Conservation (phyloP, 2,888 invertebrate genomes). For the Thymelicus lineola region DNA sequence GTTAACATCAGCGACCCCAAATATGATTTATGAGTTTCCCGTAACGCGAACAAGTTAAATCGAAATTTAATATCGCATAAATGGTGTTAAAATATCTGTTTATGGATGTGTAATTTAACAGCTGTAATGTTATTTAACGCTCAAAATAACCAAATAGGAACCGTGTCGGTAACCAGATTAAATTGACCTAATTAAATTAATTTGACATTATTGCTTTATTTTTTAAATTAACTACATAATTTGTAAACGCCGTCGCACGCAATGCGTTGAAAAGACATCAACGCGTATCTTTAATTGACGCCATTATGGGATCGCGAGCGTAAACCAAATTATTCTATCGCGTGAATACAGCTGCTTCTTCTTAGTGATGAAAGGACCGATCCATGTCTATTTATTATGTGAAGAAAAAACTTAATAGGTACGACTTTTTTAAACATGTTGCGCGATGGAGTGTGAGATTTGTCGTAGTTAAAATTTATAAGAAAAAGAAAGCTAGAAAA, state of each 20-base stretch:
- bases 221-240: constrained; percentile 19
- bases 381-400: background rate
- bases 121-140: constrained; percentile 9
- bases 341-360: background rate
- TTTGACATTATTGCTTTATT: constrained; percentile 6
- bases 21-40: constrained; percentile 49
- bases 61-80: constrained; percentile 51
- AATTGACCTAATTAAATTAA: constrained; percentile 42
- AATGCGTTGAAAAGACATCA: constrained; percentile 72
- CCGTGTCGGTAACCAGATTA: constrained; percentile 12
- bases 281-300: constrained; percentile 54
- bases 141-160: constrained; percentile 16
- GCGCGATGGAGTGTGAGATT: no score
- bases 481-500: no score
- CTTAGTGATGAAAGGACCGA: background rate
- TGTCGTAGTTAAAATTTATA: no score
- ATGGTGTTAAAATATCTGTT: constrained; percentile 27
- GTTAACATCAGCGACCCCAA: constrained; percentile 27
- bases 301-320: constrained; percentile 4
- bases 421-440: no score
- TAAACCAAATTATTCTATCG: background rate
- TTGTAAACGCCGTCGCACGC: constrained; percentile 31
- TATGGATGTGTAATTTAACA: constrained; percentile 25
- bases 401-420: no score
- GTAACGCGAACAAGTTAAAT: constrained; percentile 53